A percentile compares a stretch with the other conserved stretches of the same genome.
Evolutionary conservation across 2,888 invertebrate species (phyloP).

Genomic region (Rhagonycha fulva): DNA sequence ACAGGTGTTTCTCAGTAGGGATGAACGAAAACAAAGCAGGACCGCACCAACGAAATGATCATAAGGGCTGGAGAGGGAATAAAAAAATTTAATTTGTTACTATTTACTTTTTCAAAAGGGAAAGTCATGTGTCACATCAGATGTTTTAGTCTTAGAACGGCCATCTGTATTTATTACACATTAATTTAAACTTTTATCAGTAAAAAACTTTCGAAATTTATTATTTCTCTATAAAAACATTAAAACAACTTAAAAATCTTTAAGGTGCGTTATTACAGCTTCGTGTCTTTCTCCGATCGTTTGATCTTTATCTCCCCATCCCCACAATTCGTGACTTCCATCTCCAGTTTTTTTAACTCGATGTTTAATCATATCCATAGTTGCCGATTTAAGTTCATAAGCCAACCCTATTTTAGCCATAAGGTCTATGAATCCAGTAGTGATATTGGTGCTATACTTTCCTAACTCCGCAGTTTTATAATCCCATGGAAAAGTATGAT

Average conservation of each 20-base stretch:
- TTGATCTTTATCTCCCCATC: neutral
- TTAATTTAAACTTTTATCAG: neutral
- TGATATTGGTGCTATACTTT: constrained; percentile 53
- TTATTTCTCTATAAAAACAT: neutral
- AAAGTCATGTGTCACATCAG: no score
- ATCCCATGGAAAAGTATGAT: constrained; percentile 93
- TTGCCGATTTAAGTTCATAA: constrained; percentile 73
- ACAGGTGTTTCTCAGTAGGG: no score
- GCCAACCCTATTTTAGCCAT: constrained; percentile 75
- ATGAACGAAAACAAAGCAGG: no score
- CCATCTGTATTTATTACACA: no score
- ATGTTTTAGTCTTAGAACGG: no score
- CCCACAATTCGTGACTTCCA: constrained; percentile 57
- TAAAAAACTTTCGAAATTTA: neutral
- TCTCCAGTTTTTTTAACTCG: constrained; percentile 77
- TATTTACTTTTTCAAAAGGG: no score
- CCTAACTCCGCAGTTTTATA: constrained; percentile 89
- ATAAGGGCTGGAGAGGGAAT: no score
- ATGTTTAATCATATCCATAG: constrained; percentile 68
- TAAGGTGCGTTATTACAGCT: neutral
- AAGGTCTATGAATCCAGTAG: constrained; percentile 70
- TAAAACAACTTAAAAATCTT: neutral
- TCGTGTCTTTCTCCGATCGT: constrained; percentile 63
- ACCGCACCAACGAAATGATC: no score
- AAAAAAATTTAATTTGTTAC: no score